Conservation (phyloP, 2,797 vertebrate species). For the Xiphorhynchus erythropygius region DNA sequence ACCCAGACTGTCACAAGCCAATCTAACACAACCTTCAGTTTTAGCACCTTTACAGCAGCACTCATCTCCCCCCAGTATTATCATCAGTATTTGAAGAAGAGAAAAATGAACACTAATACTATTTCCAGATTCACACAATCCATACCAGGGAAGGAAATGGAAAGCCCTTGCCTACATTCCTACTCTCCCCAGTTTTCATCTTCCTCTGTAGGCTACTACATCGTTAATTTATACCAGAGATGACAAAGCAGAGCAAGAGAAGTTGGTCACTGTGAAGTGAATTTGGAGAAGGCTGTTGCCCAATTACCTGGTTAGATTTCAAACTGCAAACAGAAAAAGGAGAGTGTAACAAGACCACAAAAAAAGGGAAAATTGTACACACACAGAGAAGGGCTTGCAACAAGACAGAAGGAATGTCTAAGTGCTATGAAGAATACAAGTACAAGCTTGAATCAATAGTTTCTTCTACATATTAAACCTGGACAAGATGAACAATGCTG, state of each 20-base stretch:
- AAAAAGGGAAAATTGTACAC: background rate
- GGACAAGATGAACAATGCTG: background rate
- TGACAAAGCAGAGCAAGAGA: background rate
- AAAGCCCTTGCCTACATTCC: background rate
- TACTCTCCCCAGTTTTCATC: background rate
- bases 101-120: background rate
- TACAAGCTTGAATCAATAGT: background rate
- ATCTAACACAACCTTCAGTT: background rate
- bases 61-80: background rate
- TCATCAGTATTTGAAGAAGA: background rate
- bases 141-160: background rate
- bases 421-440: background rate
- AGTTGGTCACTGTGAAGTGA: background rate
- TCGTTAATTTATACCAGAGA: background rate
- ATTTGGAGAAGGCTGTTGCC: background rate
- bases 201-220: background rate
- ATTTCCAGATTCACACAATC: background rate
- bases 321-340: background rate
- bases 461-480: background rate
- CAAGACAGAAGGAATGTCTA: background rate
- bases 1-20: background rate
- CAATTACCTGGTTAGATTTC: background rate
- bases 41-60: background rate
- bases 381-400: background rate
- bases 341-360: background rate